Base-by-base conservation (phyloP, 2,888 invertebrate species). In the Tiphia femorata region DNA sequence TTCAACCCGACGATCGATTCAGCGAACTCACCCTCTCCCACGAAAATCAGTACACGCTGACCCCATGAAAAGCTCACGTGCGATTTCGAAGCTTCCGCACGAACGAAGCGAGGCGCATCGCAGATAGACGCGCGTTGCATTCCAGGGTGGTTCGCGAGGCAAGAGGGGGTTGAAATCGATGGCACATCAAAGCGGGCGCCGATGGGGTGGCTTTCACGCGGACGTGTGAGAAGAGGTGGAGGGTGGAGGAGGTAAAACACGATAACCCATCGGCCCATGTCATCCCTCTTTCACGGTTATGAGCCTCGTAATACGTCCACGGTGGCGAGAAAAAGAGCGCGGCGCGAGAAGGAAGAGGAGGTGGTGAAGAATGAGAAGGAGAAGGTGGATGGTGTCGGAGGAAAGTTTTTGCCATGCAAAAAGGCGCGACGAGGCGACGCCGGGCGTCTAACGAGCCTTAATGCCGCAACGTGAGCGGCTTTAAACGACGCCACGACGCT, bases 121-220 rank as follows among this genome's bases (percentile, higher is more conserved):
- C n/a, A n/a, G n/a, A n/a, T n/a, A n/a, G n/a, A n/a, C n/a, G n/a
- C n/a, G n/a, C n/a, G n/a, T n/a, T n/a, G n/a, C n/a, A n/a, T n/a
- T n/a, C n/a, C n/a, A n/a, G 40, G 48, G 23, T 35, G 46, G 56
- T 35, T 54, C 49, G 27, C 14, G 12, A 17, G 37, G 25, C 29
- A 46, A 58, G 51, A 55, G 42, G 14, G 12, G n/a, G 12, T 1
- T 14, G 49, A 47, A 58, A 62, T 58, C 58, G 56, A 65, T 58
- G 35, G 29, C 33, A 61, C 49, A 42, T 52, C 48, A 58, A 56
- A 62, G 48, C 30, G 8, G 6, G 10, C 7, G 40, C 14, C 14
- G 19, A 20, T 21, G n/a, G n/a, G n/a, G n/a, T n/a, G n/a, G n/a
- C n/a, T n/a, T n/a, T 27, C 8, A 6, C 12, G 21, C 4, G 20